phyloP scores from a whole-genome alignment of 1,140 invertebrate species.

The Oncopeltus fasciatus region DNA sequence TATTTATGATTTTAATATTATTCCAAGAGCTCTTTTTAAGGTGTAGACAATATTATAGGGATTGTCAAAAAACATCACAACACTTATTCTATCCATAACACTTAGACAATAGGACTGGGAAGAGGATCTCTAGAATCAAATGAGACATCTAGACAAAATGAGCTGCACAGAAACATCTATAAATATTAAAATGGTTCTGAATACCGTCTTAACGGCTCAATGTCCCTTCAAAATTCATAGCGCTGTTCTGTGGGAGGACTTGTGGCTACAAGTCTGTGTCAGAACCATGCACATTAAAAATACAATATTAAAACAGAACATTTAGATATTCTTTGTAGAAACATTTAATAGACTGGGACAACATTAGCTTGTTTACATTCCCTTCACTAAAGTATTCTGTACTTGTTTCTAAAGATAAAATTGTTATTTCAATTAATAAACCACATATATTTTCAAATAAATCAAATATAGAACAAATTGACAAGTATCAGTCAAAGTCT shows the following conservation, averaged over 20 bases:
- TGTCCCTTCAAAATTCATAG: not conserved
- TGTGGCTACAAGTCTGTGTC: too few relatives aligned
- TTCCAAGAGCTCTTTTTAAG: not conserved
- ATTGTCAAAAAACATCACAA: constrained; percentile 10
- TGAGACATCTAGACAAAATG: not conserved
- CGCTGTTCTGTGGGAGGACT: not conserved
- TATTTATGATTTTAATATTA: not conserved
- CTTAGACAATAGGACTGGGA: not conserved
- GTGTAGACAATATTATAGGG: constrained; percentile 1
- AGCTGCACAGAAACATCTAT: constrained; percentile 1
- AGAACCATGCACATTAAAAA: not conserved
- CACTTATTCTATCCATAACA: not conserved
- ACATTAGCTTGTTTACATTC: not conserved
- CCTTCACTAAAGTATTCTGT: not conserved
- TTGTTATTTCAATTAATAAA: too few relatives aligned
- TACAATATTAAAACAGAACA: too few relatives aligned
- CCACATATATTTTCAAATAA: too few relatives aligned
- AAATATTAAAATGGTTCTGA: constrained; percentile 1
- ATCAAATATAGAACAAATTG: too few relatives aligned
- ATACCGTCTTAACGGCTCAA: not conserved
- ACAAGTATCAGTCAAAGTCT: too few relatives aligned
- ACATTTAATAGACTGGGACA: not conserved
- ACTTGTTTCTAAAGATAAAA: too few relatives aligned
- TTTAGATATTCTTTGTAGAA: not conserved
- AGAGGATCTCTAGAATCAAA: not conserved